These are phyloP conservation scores for Suillia variegata DNA, from an alignment of 2,888 invertebrate species.

Conservation along the genomic window DNA sequence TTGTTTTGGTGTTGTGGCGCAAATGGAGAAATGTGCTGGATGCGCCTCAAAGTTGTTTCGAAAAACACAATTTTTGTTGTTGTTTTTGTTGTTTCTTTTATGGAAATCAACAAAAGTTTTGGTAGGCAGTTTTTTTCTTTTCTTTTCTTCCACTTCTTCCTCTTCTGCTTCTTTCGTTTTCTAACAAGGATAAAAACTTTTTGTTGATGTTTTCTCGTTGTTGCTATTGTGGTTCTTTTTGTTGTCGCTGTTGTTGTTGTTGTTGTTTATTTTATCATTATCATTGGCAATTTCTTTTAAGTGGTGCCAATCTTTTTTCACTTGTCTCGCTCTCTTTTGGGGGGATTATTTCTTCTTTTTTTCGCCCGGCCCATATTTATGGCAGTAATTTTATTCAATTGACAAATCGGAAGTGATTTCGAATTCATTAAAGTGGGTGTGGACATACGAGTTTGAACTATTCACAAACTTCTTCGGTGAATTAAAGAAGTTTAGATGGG, in stretches of 20 bases:
- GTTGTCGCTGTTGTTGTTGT: slow-evolving; percentile 21
- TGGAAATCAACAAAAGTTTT: slow-evolving; percentile 43
- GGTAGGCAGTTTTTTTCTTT: slow-evolving; percentile 41
- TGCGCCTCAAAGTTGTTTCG: slow-evolving; percentile 8
- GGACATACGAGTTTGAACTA: slow-evolving; percentile 27
- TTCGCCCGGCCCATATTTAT: slow-evolving; percentile 35
- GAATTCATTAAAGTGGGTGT: slow-evolving; percentile 45
- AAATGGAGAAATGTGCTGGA: slow-evolving; percentile 12
- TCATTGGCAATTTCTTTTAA: slow-evolving; percentile 52
- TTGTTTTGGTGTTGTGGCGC: slow-evolving; percentile 41
- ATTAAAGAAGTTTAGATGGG: too few relatives aligned
- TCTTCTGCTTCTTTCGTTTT: slow-evolving; percentile 24
- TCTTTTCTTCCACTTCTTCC: slow-evolving; percentile 31
- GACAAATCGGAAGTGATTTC: slow-evolving; percentile 57
- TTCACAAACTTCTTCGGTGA: too few relatives aligned
- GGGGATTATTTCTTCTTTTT: slow-evolving; percentile 41
- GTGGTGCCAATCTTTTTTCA: slow-evolving; percentile 55
- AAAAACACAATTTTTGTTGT: slow-evolving; percentile 12
- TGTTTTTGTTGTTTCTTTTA: slow-evolving; percentile 31
- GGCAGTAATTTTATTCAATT: slow-evolving; percentile 57
- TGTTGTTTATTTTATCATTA: slow-evolving; percentile 49
- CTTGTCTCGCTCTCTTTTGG: slow-evolving; percentile 40
- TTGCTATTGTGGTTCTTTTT: too few relatives aligned
- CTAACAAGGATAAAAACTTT: slow-evolving; percentile 21
- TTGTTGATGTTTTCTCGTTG: slow-evolving; percentile 18